phyloP scores from a whole-genome alignment of 92 coral and sea anemone genomes.

The Scolanthus callimorphus region DNA sequence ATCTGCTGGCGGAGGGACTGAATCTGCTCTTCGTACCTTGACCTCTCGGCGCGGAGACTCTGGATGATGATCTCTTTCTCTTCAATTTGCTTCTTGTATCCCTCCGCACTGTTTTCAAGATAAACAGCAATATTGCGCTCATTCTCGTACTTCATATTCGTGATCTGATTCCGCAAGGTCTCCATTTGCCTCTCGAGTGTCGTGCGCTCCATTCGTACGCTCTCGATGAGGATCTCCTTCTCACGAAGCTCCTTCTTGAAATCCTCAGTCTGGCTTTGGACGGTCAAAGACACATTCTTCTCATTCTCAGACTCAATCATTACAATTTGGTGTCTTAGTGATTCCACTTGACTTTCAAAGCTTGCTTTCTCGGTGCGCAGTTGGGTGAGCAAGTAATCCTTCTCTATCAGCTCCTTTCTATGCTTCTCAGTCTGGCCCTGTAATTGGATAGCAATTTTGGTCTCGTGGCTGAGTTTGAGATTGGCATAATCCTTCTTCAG shows the following conservation, averaged over 20 bases:
- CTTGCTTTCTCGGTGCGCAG: not conserved
- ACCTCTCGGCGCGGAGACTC: not conserved
- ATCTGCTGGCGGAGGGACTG: constrained; percentile 1
- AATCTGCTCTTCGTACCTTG: not conserved
- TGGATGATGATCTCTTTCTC: not conserved
- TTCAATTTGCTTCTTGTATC: not conserved
- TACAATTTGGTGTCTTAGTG: not conserved
- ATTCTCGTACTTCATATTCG: not conserved
- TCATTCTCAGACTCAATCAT: not conserved
- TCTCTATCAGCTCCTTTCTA: constrained; percentile 2
- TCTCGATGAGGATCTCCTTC: not conserved
- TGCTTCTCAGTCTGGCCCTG: not conserved
- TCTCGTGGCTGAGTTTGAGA: not conserved
- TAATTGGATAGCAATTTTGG: not conserved
- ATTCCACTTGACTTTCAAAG: not conserved
- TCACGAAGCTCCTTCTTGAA: constrained; percentile 1
- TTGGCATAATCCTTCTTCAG: not conserved
- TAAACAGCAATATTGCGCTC: not conserved
- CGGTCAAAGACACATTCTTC: not conserved
- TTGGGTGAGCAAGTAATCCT: not conserved
- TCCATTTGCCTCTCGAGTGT: not conserved
- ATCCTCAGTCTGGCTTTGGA: not conserved
- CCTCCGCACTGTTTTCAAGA: not conserved
- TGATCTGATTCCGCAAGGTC: not conserved
- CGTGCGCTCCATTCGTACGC: not conserved